Base-by-base conservation (phyloP, 2,113 vertebrate genomes). In the Poecilia latipinna region DNA sequence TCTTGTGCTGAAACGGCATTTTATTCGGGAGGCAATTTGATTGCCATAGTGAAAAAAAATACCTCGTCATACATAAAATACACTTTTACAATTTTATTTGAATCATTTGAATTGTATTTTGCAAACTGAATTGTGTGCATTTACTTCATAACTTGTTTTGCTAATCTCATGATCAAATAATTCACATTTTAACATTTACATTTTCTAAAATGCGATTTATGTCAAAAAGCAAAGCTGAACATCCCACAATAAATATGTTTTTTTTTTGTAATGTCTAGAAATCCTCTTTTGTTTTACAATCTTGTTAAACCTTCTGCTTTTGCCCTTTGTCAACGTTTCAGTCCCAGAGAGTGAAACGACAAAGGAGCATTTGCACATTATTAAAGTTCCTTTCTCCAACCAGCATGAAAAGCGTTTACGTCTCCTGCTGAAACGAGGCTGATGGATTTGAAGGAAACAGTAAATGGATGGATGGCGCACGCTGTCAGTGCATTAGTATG, bases 1-100 rank as follows among this genome's bases (percentile, higher is more conserved):
- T 48, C 68, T 51, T 69, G 72, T 57, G 82, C 68, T 71, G 74
- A 68, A 75, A 65, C 70, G 76, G 74, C 72, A 26, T 80, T 87
- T 90, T 87, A 86, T 75, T 79, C 82, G 79, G 39, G 71, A 72
- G 77, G 17, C 11, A 71, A 71, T 87, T 84, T 73, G 66, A 63
- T 51, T 24, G 19, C 8, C 17, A 35, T 22, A 33, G 0, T n/a
- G 2, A 35, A 77, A 54, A 54, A 26, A 17, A n/a, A 54, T 8
- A n/a, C 6, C 22, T 19, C 2, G 22, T 48, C 44, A 17, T 19
- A 19, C 44, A 54, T n/a, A n/a, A 8, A n/a, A 7, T 24, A 3
- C 11, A 54, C 51, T n/a, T 54, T 54, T 24, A 54, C 3, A 10
- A 54, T 24, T 2, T 54, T 22, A 54, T 54, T 22, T 8, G 17